Evolutionary conservation across 2,113 vertebrate species (phyloP), one percentile per base, ranked within the genome.

Genomic region (Cygnus buccinator): DNA sequence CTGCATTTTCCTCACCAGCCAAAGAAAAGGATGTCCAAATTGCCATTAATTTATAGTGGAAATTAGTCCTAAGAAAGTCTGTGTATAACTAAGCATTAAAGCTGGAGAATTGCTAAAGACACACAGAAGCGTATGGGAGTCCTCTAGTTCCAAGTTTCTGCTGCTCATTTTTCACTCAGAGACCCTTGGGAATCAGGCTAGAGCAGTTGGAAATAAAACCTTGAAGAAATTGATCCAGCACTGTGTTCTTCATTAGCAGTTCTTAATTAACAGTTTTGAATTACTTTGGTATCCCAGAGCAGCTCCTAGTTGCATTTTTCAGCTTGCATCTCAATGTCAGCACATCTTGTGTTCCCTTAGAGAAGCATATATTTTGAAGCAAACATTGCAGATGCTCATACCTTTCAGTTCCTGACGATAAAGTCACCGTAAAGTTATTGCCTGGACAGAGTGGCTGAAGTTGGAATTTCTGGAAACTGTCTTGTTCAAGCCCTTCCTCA

Each of bases 211-310:
- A 93, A 87, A 72, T 70, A 82, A 9, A 55, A 87, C 31, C 88
- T 95, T 70, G 46, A 84, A 93, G 89, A 93, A 94, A 85, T 68
- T 72, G 0, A 54, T 89, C 31, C 92, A 90, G 55, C 22, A 41
- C 43, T 57, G 26, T 76, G 19, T 68, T 74, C 23, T 50, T 79
- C 82, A 63, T 78, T 94, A 71, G 37, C 82, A 58, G 17, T 89
- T 95, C 84, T n/a, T 90, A 94, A 89, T 89, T 87, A 95, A 78
- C 67, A 63, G 52, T 75, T 94, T 80, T 67, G 80, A 87, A 79
- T 43, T 87, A 39, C 46, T 76, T n/a, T 19, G 62, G 18, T 54
- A 61, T 78, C n/a, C 41, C 65, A 84, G 79, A 77, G 68, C n/a
- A 94, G 16, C 62, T 95, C 48, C 52, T 73, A 17, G 46, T 59